Conservation (phyloP, 37 sponge, comb jelly and placozoan genomes). For the Halichondria panicea region DNA sequence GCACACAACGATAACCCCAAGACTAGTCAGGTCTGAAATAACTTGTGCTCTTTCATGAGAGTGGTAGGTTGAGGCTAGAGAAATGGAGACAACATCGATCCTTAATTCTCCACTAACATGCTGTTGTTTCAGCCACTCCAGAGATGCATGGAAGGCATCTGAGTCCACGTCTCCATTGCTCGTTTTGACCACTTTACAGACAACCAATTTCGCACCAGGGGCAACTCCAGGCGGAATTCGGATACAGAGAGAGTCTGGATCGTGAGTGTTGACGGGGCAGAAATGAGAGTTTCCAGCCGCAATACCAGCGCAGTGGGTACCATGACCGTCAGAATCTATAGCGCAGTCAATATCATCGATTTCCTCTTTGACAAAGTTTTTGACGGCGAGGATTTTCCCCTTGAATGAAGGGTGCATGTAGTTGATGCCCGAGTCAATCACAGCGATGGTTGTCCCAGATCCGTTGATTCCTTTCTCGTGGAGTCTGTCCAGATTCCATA, state of each 20-base stretch:
- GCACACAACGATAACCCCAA: slow-evolving; percentile 40
- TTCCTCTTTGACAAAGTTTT: slow-evolving; percentile 21
- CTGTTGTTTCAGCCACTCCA: slow-evolving; percentile 35
- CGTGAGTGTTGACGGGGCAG: neutral
- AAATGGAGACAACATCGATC: slow-evolving; percentile 54
- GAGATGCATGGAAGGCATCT: slow-evolving; percentile 34
- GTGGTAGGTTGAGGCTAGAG: slow-evolving; percentile 37
- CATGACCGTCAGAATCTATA: slow-evolving; percentile 53
- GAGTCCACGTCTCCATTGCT: slow-evolving; percentile 10
- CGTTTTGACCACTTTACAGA: slow-evolving; percentile 51
- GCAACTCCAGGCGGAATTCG: slow-evolving; percentile 46
- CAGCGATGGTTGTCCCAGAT: slow-evolving; percentile 33
- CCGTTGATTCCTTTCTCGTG: slow-evolving; percentile 34
- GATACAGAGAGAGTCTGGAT: slow-evolving; percentile 2
- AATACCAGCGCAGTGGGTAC: slow-evolving; percentile 56
- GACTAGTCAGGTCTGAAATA: slow-evolving; percentile 24
- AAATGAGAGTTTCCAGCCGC: slow-evolving; percentile 13
- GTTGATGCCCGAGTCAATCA: slow-evolving; percentile 61
- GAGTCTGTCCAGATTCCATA: slow-evolving; percentile 43
- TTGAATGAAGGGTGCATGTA: slow-evolving; percentile 37
- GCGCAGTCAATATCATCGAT: slow-evolving; percentile 45
- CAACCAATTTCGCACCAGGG: slow-evolving; percentile 36
- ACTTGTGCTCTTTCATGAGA: slow-evolving; percentile 19
- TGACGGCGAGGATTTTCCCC: slow-evolving; percentile 29
- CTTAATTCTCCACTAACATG: neutral